Conservation (phyloP, 1,140 invertebrate species). For the Tetranychus cinnabarinus region DNA sequence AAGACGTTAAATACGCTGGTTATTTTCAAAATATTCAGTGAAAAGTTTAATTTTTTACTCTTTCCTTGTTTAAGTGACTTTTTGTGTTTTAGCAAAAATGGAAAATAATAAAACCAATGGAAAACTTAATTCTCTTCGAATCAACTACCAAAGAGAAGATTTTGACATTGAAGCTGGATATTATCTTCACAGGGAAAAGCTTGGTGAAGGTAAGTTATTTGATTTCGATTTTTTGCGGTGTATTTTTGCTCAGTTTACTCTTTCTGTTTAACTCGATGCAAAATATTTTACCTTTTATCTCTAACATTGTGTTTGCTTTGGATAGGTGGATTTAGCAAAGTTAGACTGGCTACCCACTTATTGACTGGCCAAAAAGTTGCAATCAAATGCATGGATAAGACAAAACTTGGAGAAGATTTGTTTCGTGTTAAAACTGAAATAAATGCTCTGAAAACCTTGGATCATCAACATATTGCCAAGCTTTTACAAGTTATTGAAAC, state of each 20-base stretch:
- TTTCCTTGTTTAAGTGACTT: too few relatives aligned
- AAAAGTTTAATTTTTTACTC: too few relatives aligned
- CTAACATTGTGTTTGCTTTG: background rate
- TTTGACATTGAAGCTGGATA: conserved; percentile 7
- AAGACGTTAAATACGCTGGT: too few relatives aligned
- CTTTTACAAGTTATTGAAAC: conserved; percentile 61
- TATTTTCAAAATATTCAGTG: too few relatives aligned
- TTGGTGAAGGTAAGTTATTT: conserved; percentile 7
- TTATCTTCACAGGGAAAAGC: conserved; percentile 8
- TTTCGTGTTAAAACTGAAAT: conserved; percentile 51
- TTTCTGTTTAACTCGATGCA: too few relatives aligned
- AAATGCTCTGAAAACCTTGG: conserved; percentile 46
- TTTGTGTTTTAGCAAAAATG: too few relatives aligned
- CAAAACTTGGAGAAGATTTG: conserved; percentile 44
- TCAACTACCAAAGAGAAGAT: conserved; percentile 3
- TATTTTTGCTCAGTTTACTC: background rate
- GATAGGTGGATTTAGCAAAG: conserved; percentile 51
- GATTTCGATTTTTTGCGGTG: background rate
- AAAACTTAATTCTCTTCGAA: background rate
- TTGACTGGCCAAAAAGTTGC: conserved; percentile 56
- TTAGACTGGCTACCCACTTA: conserved; percentile 47
- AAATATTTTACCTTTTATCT: too few relatives aligned
- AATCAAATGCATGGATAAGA: conserved; percentile 66
- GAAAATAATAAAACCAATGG: too few relatives aligned
- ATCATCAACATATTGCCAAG: conserved; percentile 58